Evolutionary conservation across 1,140 invertebrate genomes (phyloP).

Genomic region (Protaetia brevitarsis): DNA sequence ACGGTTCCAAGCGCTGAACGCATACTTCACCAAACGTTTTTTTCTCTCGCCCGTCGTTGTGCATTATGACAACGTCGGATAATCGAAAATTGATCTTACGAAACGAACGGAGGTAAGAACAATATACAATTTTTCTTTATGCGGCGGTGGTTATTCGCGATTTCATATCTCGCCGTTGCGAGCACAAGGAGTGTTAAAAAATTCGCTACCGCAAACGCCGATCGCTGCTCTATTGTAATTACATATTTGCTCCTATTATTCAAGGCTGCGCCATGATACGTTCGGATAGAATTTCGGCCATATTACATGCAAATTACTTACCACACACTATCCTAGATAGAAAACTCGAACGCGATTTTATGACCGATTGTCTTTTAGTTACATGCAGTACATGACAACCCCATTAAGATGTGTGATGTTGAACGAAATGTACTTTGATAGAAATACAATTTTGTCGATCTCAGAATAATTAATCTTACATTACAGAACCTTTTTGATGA

Average conservation of each 20-base stretch:
- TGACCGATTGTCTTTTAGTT: conserved; percentile 8
- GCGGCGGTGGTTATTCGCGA: background rate
- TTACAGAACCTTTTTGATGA: too few relatives aligned
- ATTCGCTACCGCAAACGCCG: conserved; percentile 3
- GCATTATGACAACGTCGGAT: background rate
- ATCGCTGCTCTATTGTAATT: background rate
- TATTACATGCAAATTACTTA: conserved; percentile 10
- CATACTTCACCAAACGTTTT: background rate
- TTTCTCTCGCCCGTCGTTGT: background rate
- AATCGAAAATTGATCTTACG: background rate
- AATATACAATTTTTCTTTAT: conserved; percentile 4
- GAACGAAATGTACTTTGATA: background rate
- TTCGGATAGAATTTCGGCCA: background rate
- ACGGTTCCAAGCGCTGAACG: background rate
- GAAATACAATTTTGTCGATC: background rate
- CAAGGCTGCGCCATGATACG: conserved; percentile 1
- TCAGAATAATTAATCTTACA: too few relatives aligned
- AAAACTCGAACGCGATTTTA: conserved; percentile 6
- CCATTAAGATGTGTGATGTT: background rate
- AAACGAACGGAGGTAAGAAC: background rate
- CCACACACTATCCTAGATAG: conserved; percentile 10
- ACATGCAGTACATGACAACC: conserved; percentile 1
- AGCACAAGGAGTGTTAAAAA: conserved; percentile 3
- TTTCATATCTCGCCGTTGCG: background rate
- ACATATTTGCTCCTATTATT: conserved; percentile 13